Evolutionary conservation across 2,888 invertebrate genomes (phyloP).

Genomic region (Cataglyphis rosenhaueri): DNA sequence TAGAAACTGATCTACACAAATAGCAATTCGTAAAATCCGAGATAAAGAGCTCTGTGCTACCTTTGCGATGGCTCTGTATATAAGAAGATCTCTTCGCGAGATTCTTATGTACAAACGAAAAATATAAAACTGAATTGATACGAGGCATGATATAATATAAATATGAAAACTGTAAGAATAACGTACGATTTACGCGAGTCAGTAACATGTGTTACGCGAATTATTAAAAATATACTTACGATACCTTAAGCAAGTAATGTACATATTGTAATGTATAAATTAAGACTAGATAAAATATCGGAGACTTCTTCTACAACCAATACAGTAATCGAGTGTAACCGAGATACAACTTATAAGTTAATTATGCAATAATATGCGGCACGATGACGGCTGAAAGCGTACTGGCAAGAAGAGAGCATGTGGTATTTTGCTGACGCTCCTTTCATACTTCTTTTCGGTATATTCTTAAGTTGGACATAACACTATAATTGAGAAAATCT

Average conservation of each 20-base stretch:
- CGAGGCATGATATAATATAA: conserved; percentile 66
- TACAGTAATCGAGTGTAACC: conserved; percentile 70
- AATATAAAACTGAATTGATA: conserved; percentile 68
- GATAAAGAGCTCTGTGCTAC: conserved; percentile 57
- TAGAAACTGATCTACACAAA: conserved; percentile 46
- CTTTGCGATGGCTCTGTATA: conserved; percentile 61
- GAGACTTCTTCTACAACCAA: conserved; percentile 70
- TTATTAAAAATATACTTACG: conserved; percentile 58
- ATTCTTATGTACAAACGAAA: conserved; percentile 76
- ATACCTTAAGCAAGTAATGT: conserved; percentile 73
- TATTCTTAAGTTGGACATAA: conserved; percentile 91
- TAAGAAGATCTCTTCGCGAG: conserved; percentile 54
- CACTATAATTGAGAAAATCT: conserved; percentile 86
- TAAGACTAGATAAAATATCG: conserved; percentile 81
- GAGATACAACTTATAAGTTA: conserved; percentile 76
- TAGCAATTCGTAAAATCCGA: conserved; percentile 42
- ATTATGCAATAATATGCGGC: conserved; percentile 71
- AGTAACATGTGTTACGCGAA: conserved; percentile 58
- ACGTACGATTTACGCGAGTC: conserved; percentile 58
- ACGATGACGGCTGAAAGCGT: conserved; percentile 81
- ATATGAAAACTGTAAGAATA: conserved; percentile 64
- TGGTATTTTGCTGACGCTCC: conserved; percentile 69
- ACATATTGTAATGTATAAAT: conserved; percentile 76
- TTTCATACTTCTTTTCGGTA: conserved; percentile 61
- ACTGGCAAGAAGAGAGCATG: conserved; percentile 81